Evolutionary conservation across 2,113 vertebrate species (phyloP).

Genomic region (Ptilorrhoa leucosticta): DNA sequence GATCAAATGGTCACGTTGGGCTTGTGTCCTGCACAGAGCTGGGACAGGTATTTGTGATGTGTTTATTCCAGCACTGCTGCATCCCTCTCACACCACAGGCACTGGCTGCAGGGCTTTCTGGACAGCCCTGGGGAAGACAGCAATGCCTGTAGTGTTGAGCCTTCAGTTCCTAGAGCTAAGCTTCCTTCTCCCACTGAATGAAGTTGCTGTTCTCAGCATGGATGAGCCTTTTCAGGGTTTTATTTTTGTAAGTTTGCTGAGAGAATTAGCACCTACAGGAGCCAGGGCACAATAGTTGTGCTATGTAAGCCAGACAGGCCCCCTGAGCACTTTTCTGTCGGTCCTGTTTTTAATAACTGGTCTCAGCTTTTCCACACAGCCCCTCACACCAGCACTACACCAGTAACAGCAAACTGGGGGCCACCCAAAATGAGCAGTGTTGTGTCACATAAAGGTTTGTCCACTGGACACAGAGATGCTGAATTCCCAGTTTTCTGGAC

Average conservation of each 20-base stretch:
- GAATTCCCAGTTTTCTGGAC: neutral
- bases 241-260: conserved; percentile 61
- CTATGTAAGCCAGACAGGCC: conserved; percentile 9
- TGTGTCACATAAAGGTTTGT: neutral
- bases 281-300: neutral
- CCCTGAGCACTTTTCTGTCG: neutral
- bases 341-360: neutral
- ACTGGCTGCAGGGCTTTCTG: neutral
- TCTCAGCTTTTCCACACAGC: neutral
- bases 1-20: neutral
- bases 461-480: neutral
- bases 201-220: conserved; percentile 52
- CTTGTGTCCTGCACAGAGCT: neutral
- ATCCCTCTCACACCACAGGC: neutral
- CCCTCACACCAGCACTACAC: neutral
- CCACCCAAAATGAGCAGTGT: neutral
- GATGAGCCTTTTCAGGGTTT: conserved; percentile 57
- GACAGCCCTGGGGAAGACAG: neutral
- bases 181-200: conserved; percentile 28
- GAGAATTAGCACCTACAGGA: conserved; percentile 55
- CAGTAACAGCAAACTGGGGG: neutral
- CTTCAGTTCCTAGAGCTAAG: neutral
- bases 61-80: neutral
- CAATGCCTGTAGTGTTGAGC: conserved; percentile 13
- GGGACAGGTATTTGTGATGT: neutral